Base-by-base conservation (phyloP, 2,797 vertebrate genomes). In the Tarsius wallacei region DNA sequence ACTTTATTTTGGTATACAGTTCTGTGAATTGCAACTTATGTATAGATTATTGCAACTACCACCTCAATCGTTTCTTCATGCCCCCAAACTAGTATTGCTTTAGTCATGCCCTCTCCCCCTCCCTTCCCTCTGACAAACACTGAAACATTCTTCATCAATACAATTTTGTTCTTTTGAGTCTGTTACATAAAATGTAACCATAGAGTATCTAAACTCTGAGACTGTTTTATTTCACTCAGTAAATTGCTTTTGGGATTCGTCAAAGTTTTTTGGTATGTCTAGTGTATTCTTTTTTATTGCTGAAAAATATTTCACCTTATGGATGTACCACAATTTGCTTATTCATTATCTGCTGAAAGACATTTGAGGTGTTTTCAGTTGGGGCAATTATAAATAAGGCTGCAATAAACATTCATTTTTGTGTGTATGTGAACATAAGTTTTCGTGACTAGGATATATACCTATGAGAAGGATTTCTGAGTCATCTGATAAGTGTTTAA, bases 251-350 rank as follows among this genome's bases (percentile, higher is more conserved):
- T 64, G 70, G 86, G 57, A 42, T 55, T 76, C 78, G 82, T 76
- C 80, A 61, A 63, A 81, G 28, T 24, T 61, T 6, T 77, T 90
- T 59, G 24, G 42, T 80, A 16, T 88, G 15, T 87, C 61, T 15
- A 61, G 55, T 31, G 57, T 9, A 3, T 42, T 80, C 22, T 28
- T 84, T 87, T 90, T 92, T n/a, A 90, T 88, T 96, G 73, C 70
- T 74, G 63, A 87, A 83, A 77, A 91, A 55, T 26, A 59, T 96
- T 85, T 33, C 36, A 66, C 64, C 95, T 21, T 86, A 85, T 86
- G 55, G 78, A 73, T 93, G 12, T 82, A 78, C 73, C 81, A n/a
- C 22, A 88, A 66, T 87, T 74, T 77, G 70, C 82, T 96, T 94
- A 90, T 85, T 22, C 49, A 51, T 47, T 91, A 51, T 61, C 64